Percentiles rank a stretch among this genome's conserved stretches.
phyloP scores from a whole-genome alignment of 2,797 vertebrate genomes.

The Sebastes oblongus region DNA sequence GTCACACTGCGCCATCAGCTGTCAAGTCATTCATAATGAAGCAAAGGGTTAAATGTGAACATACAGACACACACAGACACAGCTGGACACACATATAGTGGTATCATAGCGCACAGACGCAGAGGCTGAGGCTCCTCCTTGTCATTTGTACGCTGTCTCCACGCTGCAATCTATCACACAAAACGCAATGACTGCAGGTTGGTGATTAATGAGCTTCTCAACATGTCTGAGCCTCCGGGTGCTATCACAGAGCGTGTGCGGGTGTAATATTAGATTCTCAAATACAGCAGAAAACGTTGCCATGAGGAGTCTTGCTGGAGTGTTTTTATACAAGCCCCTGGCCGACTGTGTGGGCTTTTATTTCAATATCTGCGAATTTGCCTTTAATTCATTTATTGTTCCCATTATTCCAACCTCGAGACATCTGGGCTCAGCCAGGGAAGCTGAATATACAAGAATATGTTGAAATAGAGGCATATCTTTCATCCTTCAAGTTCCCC shows the following conservation, averaged over 20 bases:
- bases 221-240: slow-evolving; percentile 42
- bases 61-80: not conserved
- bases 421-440: slow-evolving; percentile 32
- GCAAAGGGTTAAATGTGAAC: slow-evolving; percentile 37
- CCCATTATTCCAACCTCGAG: slow-evolving; percentile 49
- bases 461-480: slow-evolving; percentile 9
- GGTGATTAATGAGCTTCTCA: slow-evolving; percentile 74
- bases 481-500: slow-evolving; percentile 22
- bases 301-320: slow-evolving; percentile 29
- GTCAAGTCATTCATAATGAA: slow-evolving; percentile 29
- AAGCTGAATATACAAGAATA: slow-evolving; percentile 29
- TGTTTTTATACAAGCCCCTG: slow-evolving; percentile 59
- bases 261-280: slow-evolving; percentile 59
- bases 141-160: slow-evolving; percentile 19
- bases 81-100: not conserved
- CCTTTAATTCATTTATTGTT: slow-evolving; percentile 69
- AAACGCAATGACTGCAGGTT: slow-evolving; percentile 47
- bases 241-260: slow-evolving; percentile 11
- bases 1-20: slow-evolving; percentile 41
- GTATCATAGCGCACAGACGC: not conserved
- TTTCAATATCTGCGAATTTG: slow-evolving; percentile 72
- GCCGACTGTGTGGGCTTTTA: slow-evolving; percentile 55
- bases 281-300: slow-evolving; percentile 48
- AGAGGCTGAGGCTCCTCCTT: not conserved
- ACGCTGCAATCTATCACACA: slow-evolving; percentile 38